Percentiles rank a stretch among this genome's conserved stretches.
Conservation (phyloP, 2,797 vertebrate genomes). For the Amblyraja radiata region DNA sequence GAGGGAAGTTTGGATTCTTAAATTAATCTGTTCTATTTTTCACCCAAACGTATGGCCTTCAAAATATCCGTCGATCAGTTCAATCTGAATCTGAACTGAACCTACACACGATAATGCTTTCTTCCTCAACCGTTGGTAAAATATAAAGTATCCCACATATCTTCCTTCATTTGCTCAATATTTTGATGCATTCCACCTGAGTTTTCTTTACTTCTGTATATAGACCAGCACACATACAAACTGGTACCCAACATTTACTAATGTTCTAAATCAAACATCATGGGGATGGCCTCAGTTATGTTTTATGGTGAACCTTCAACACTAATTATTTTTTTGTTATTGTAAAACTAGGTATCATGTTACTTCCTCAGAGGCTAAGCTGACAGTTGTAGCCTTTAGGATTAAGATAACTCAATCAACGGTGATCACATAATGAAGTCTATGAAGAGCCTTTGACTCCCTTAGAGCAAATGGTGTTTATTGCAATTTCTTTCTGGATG, state of each 20-base stretch:
- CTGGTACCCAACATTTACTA: background rate
- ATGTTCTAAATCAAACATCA: background rate
- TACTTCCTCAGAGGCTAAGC: background rate
- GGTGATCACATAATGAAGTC: background rate
- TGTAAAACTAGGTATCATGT: background rate
- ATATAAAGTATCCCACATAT: background rate
- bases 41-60: background rate
- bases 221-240: background rate
- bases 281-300: background rate
- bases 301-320: background rate
- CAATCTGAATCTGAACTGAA: background rate
- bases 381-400: background rate
- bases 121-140: background rate
- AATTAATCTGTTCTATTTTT: background rate
- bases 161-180: background rate
- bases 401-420: background rate
- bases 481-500: background rate
- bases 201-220: background rate
- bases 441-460: background rate
- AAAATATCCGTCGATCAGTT: background rate
- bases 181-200: background rate
- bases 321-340: background rate
- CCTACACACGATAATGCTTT: background rate
- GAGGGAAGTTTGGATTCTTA: background rate
- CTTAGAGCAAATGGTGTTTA: background rate